These are phyloP conservation scores for Chymomyza caudatula DNA, from an alignment of 2,888 invertebrate species.

Conservation along the genomic window DNA sequence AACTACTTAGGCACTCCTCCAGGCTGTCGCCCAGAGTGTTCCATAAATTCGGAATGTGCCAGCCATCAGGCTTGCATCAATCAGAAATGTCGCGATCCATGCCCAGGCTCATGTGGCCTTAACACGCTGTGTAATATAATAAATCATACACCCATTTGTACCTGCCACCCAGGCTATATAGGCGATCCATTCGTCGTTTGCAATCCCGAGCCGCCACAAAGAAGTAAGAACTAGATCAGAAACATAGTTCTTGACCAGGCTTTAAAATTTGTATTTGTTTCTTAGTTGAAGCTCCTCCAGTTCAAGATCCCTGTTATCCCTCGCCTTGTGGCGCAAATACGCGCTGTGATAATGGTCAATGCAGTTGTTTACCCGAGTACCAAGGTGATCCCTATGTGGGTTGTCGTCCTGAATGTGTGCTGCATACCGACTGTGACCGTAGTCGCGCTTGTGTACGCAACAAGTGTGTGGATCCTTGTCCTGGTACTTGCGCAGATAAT, in stretches of 20 bases:
- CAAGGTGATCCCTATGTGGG: slow-evolving; percentile 84
- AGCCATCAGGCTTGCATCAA: slow-evolving; percentile 85
- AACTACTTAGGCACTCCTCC: slow-evolving; percentile 86
- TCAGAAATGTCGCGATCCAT: slow-evolving; percentile 86
- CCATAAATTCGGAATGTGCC: slow-evolving; percentile 85
- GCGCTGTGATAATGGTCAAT: slow-evolving; percentile 83
- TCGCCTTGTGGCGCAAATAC: slow-evolving; percentile 87
- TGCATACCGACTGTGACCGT: slow-evolving; percentile 84
- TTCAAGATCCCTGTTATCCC: slow-evolving; percentile 83
- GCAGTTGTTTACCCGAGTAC: slow-evolving; percentile 83
- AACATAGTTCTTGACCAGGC: not conserved
- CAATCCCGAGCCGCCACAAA: slow-evolving; percentile 78
- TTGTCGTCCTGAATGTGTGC: slow-evolving; percentile 85
- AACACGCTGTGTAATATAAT: slow-evolving; percentile 83
- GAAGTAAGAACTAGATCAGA: slow-evolving; percentile 63
- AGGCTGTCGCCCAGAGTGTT: slow-evolving; percentile 87
- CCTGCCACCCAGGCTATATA: slow-evolving; percentile 81
- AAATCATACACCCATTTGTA: slow-evolving; percentile 85
- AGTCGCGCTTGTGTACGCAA: slow-evolving; percentile 85
- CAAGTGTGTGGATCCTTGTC: slow-evolving; percentile 86
- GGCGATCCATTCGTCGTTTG: slow-evolving; percentile 83
- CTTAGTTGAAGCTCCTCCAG: slow-evolving; percentile 45
- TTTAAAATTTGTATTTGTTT: slow-evolving; percentile 9
- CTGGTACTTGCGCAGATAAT: slow-evolving; percentile 84
- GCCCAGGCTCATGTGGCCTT: slow-evolving; percentile 82